phyloP scores from a whole-genome alignment of 2,888 invertebrate species.

The Cryptus viduatorius region DNA sequence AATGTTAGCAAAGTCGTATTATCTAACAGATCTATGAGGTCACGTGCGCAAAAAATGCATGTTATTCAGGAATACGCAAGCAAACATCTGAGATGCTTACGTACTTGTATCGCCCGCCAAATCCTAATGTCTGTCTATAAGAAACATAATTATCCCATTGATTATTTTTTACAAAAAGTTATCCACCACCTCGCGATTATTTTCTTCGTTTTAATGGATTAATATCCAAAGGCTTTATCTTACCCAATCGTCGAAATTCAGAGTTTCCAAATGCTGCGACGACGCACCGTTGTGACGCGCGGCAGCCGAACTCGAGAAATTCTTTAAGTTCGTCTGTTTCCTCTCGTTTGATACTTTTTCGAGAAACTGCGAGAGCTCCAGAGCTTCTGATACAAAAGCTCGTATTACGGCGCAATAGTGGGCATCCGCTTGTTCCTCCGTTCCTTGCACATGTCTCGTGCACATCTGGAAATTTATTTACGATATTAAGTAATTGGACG shows the following conservation, averaged over 20 bases:
- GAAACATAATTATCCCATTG: constrained; percentile 47
- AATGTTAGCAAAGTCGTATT: not conserved
- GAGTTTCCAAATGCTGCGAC: constrained; percentile 91
- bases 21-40: constrained; percentile 13
- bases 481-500: too few species aligned
- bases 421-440: constrained; percentile 88
- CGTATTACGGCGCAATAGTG: constrained; percentile 97
- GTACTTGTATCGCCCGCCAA: constrained; percentile 92
- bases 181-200: not conserved
- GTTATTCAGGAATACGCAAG: constrained; percentile 80
- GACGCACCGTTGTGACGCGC: constrained; percentile 88
- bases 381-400: constrained; percentile 95
- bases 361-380: constrained; percentile 95
- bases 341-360: constrained; percentile 90
- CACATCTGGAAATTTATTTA: constrained; percentile 85
- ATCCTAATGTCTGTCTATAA: constrained; percentile 90
- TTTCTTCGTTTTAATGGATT: not conserved
- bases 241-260: constrained; percentile 97
- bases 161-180: constrained; percentile 23
- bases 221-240: constrained; percentile 76
- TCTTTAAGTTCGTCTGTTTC: constrained; percentile 83
- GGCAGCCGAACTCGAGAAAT: constrained; percentile 86
- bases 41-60: constrained; percentile 45
- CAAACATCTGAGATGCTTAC: constrained; percentile 88
- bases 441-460: constrained; percentile 85